These are phyloP conservation scores for Sciurus niger DNA, from an alignment of 2,113 vertebrate genomes.

Conservation along the genomic window DNA sequence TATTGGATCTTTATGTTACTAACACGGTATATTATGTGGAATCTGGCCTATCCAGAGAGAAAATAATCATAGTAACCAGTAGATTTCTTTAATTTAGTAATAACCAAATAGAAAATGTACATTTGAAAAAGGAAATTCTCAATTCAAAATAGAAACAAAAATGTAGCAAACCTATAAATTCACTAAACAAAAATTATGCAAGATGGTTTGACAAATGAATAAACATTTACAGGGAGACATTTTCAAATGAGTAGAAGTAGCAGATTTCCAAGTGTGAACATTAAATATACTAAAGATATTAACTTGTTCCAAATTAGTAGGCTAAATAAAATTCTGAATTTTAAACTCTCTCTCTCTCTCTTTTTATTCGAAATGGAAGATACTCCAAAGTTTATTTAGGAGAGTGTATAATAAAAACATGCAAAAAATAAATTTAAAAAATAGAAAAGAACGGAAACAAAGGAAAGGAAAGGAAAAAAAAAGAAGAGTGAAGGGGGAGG, in stretches of 20 bases:
- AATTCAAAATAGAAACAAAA: slow-evolving; percentile 50
- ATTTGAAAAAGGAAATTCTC: neutral
- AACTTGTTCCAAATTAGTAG: neutral
- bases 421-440: neutral
- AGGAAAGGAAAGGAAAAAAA: neutral
- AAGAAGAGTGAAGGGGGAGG: neutral
- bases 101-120: neutral
- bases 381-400: slow-evolving; percentile 23
- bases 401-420: neutral
- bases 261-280: neutral
- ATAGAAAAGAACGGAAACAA: neutral
- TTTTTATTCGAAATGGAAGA: neutral
- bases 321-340: slow-evolving; percentile 10
- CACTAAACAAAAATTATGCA: slow-evolving; percentile 21
- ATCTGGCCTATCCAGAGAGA: neutral
- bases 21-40: neutral
- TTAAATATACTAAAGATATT: slow-evolving; percentile 49
- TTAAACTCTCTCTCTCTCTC: neutral
- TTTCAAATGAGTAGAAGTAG: slow-evolving; percentile 17
- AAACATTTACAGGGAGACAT: slow-evolving; percentile 21
- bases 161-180: neutral
- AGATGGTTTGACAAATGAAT: slow-evolving; percentile 31
- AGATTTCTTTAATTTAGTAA: neutral
- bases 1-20: neutral
- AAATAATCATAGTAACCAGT: neutral